Evolutionary conservation across 92 coral and sea anemone species (phyloP), one percentile per base, ranked within the genome.

Genomic region (Virgularia gustaviana): DNA sequence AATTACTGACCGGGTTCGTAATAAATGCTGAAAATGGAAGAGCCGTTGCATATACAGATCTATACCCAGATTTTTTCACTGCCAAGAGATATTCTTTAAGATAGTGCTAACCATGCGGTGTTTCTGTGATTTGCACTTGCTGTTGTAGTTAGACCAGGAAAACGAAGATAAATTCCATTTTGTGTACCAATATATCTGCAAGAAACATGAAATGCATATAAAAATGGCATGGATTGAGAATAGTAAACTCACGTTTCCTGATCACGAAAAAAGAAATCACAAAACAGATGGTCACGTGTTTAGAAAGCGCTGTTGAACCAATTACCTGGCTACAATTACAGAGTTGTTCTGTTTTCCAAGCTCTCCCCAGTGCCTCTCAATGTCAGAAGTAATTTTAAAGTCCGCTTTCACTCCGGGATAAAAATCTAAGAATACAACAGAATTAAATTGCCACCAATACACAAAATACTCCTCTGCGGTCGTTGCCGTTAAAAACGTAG

Each of bases 151-250:
- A 77, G 20, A 3, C 88, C 92, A 34, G 92, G 92, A 43, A 35
- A 81, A 9, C 63, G 49, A 56, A 78, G 70, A 35, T 84, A 65
- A 29, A 84, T 88, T 16, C 92, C 92, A 2, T 80, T 61, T 38
- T 84, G 64, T 29, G 92, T 87, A 33, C 81, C 92, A 33, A 87
- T 76, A 37, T 79, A 87, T 63, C 92, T 87, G 53, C 42, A 31
- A 36, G 24, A 15, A 79, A 7, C 28, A 64, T 42, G 10, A 5
- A 20, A 12, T 5, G 23, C 25, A 64, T 44, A 9, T 16, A 35
- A 19, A 75, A 53, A 53, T 18, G 23, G 28, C 24, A 53, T 16
- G 12, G 10, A 2, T 18, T 16, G 2, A 16, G 20, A 53, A 16
- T n/a, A n/a, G n/a, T n/a, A n/a, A n/a, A n/a, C n/a, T 47, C 20